These are phyloP conservation scores for Eumaeus atala DNA, from an alignment of 1,140 invertebrate genomes.

Conservation along the genomic window DNA sequence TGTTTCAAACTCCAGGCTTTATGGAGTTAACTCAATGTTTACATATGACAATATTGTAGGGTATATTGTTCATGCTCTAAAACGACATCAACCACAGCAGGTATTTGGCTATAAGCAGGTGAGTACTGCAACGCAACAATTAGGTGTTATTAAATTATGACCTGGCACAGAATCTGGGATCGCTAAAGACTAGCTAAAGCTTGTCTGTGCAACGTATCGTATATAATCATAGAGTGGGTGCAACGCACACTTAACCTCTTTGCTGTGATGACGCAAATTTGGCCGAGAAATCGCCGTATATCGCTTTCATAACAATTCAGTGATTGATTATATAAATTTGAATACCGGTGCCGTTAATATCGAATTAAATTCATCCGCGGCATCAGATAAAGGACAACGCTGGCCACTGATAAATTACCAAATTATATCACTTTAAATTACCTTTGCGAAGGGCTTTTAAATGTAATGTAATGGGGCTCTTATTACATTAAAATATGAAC, in stretches of 20 bases:
- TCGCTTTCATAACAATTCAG: conserved; percentile 69
- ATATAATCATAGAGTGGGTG: conserved; percentile 33
- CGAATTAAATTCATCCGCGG: conserved; percentile 68
- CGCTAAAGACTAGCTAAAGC: conserved; percentile 11
- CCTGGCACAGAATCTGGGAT: background rate
- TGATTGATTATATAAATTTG: conserved; percentile 73
- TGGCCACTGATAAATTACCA: conserved; percentile 62
- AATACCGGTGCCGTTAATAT: conserved; percentile 65
- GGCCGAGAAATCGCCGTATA: conserved; percentile 64
- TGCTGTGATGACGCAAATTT: conserved; percentile 64
- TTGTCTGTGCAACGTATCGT: conserved; percentile 15
- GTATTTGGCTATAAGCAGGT: conserved; percentile 1
- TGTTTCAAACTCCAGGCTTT: no score
- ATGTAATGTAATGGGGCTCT: conserved; percentile 16
- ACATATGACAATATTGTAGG: no score
- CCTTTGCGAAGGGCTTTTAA: conserved; percentile 33
- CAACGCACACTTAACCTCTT: conserved; percentile 44
- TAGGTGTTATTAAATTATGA: conserved; percentile 9
- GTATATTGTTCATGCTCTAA: background rate
- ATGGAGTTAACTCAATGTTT: no score
- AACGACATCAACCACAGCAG: background rate
- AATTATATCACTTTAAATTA: conserved; percentile 58
- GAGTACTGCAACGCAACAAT: background rate
- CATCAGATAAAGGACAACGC: conserved; percentile 61
- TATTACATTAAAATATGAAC: conserved; percentile 26